These are phyloP conservation scores for Anthoscopus minutus DNA, from an alignment of 2,113 vertebrate species.

Conservation along the genomic window DNA sequence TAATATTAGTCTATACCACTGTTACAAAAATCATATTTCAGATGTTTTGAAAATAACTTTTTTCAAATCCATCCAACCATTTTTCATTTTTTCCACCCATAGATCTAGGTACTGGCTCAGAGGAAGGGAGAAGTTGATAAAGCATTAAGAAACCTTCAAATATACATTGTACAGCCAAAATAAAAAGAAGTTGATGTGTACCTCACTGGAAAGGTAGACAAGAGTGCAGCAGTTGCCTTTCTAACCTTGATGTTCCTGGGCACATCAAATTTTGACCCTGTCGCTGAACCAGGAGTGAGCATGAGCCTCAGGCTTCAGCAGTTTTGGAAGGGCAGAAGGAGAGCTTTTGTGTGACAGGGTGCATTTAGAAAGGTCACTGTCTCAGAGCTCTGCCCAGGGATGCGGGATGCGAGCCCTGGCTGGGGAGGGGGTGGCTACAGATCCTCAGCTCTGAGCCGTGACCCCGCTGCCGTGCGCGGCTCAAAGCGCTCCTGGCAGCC, in stretches of 20 bases:
- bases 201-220: background rate
- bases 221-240: background rate
- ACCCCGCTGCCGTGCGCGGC: fast-evolving
- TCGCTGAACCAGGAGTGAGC: background rate
- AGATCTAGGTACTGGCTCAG: background rate
- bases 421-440: fast-evolving
- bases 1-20: background rate
- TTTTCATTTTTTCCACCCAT: background rate
- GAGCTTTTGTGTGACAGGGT: background rate
- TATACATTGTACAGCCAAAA: background rate
- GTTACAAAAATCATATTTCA: background rate
- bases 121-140: background rate
- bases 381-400: background rate
- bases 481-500: background rate
- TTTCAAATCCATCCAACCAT: background rate
- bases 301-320: background rate
- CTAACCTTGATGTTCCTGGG: background rate
- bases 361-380: background rate
- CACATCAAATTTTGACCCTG: background rate
- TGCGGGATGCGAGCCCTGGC: fast-evolving
- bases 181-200: background rate
- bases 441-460: background rate
- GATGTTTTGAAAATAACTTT: background rate
- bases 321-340: background rate
- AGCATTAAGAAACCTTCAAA: background rate